Conservation (phyloP, 2,888 invertebrate species). For the Aphrophora alni region DNA sequence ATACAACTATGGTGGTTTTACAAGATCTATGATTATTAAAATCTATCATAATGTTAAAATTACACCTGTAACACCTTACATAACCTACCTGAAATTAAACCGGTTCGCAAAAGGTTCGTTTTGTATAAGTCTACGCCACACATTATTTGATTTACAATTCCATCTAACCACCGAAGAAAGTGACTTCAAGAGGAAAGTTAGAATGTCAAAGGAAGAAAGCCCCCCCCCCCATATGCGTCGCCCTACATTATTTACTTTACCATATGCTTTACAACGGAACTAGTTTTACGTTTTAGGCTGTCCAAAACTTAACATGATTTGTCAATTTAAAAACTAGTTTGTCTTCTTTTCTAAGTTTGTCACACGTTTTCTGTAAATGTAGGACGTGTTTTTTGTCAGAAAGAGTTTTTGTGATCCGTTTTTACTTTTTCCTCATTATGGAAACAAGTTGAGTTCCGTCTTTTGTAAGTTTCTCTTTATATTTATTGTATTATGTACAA, state of each 20-base stretch:
- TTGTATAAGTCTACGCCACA: not conserved
- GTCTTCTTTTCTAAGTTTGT: not conserved
- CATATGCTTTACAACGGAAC: not conserved
- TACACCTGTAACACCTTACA: not conserved
- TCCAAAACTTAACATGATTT: not conserved
- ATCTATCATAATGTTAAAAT: not conserved
- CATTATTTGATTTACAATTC: not conserved
- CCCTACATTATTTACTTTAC: not conserved
- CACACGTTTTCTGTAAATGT: not conserved
- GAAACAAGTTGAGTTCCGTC: no score
- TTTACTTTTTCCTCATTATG: not conserved
- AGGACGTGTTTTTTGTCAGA: not conserved
- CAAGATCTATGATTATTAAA: not conserved
- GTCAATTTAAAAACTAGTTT: not conserved
- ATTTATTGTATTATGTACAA: no score
- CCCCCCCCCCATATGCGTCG: not conserved
- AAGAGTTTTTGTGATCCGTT: not conserved
- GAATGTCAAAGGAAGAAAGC: not conserved
- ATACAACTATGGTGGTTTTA: no score
- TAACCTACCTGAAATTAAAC: not conserved
- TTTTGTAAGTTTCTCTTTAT: no score
- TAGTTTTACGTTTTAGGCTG: not conserved
- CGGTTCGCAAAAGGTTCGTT: not conserved
- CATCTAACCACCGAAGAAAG: no score
- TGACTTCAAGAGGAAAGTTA: no score